Evolutionary conservation across 1,140 invertebrate species (phyloP), one percentile per base, ranked within the genome.

Genomic region (Drepana arcuata): DNA sequence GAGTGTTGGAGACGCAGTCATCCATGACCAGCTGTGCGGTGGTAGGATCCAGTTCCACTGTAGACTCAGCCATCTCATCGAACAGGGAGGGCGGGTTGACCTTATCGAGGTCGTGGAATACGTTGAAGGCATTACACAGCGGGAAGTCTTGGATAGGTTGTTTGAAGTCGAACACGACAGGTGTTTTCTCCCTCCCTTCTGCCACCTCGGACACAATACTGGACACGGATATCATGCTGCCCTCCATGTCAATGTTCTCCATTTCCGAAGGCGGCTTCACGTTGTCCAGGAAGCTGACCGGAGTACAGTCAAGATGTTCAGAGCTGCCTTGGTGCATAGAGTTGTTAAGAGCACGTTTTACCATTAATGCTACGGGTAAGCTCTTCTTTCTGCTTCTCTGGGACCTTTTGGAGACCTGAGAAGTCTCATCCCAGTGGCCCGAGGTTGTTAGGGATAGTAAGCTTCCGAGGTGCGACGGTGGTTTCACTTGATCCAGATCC

Each of bases 191-290:
- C 34, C 47, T 63, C 1, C 48, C 28, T 42, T 93, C 92, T 0
- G 87, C 89, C 2, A 91, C 85, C 75, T 93, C 92, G 1, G 90
- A 93, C 7, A 89, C 89, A 16, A 95, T 92, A 55, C 92, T 94
- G 0, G 91, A 91, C 1, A 95, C 90, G 36, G 93, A 95, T 5
- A 93, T 77, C 88, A 94, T 93, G 49, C 89, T 92, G 21, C 89
- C 90, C 49, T 92, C 91, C 85, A 94, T 90, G 50, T 93, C 92
- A 7, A 92, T 55, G 46, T 93, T 88, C 28, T 93, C 91, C 88
- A 95, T 90, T 45, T 91, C 86, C 0, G 92, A 93, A 0, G 93
- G 93, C 9, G 93, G 93, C 54, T 93, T 92, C 1, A 93, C 88
- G 45, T 92, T 92, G 12, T 95, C 93, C 26, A 95, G 63, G 48